Percentiles rank a stretch among this genome's conserved stretches.
Evolutionary conservation across 1,140 invertebrate species (phyloP).

Genomic region (Heliothis subflexa): DNA sequence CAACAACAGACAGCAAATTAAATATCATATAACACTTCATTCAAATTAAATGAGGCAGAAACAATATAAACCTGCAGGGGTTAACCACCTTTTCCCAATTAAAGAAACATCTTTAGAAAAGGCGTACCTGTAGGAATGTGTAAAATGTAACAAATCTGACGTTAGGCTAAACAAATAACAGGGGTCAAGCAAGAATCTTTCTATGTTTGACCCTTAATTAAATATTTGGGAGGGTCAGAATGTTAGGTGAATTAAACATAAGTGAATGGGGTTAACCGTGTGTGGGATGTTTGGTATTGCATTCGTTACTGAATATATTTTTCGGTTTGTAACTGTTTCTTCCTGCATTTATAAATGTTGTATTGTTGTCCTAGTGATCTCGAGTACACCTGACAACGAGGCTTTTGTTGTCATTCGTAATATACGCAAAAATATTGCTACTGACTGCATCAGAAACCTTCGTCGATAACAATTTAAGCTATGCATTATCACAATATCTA

Average conservation of each 20-base stretch:
- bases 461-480: too few species aligned
- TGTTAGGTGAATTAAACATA: conserved; percentile 61
- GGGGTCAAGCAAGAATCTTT: conserved; percentile 61
- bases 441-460: too few species aligned
- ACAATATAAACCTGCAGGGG: too few species aligned
- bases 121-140: conserved; percentile 1
- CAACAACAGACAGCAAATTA: too few species aligned
- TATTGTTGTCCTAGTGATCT: too few species aligned
- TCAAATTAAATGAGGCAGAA: too few species aligned
- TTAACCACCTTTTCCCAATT: neutral
- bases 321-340: neutral
- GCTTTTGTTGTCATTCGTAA: too few species aligned
- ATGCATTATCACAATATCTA: too few species aligned
- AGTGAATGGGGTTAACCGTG: conserved; percentile 47
- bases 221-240: conserved; percentile 64
- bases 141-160: conserved; percentile 43
- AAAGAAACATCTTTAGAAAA: conserved; percentile 1
- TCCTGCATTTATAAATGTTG: too few species aligned
- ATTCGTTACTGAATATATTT: neutral
- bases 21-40: too few species aligned
- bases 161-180: conserved; percentile 48
- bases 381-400: too few species aligned
- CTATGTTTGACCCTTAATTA: conserved; percentile 59
- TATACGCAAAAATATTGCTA: too few species aligned
- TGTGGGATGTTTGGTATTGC: conserved; percentile 29